Base-by-base conservation (phyloP, 2,113 vertebrate species). In the Tringa solitaria region DNA sequence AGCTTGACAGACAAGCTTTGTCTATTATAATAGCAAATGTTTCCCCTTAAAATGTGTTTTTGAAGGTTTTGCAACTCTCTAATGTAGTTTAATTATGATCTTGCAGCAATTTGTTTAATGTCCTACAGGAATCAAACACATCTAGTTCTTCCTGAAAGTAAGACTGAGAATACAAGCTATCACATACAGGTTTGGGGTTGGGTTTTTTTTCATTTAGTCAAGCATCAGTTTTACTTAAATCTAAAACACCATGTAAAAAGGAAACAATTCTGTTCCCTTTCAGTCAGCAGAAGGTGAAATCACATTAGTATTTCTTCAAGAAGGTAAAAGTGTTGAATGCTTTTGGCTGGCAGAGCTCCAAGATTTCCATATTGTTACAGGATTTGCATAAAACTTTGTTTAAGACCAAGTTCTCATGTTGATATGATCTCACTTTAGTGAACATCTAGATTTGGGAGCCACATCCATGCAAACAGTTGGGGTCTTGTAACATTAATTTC, bases 351-450 rank as follows among this genome's bases (percentile, higher is more conserved):
- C 81, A 85, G 53, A 88, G 32, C 24, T 87, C 84, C 80, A 76
- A 69, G 41, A 69, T 76, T 78, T 79, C 86, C 56, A 50, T 60
- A 76, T 61, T 76, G 32, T 73, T 81, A 68, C 15, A 50, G 15
- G 8, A 87, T 95, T 95, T 95, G 84, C 90, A 81, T 87, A 51
- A 77, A 90, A 84, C 5, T 63, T 65, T 70, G 46, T 70, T 81
- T 84, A 90, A 89, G 32, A 78, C 59, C 35, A 79, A 82, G 89
- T 94, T 92, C 92, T 91, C 89, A 84, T 72, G 84, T 87, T 89
- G 92, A 92, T 92, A 93, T 11, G 61, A 92, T 86, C 92, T 93
- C 69, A 56, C 32, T 84, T 18, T 3, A 53, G 19, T 22, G 43
- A 93, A 82, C 50, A 53, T 15, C 53, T 60, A 65, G 60, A 84